phyloP scores from a whole-genome alignment of 1,140 invertebrate genomes.

The Pseudomyrmex flavicornis region DNA sequence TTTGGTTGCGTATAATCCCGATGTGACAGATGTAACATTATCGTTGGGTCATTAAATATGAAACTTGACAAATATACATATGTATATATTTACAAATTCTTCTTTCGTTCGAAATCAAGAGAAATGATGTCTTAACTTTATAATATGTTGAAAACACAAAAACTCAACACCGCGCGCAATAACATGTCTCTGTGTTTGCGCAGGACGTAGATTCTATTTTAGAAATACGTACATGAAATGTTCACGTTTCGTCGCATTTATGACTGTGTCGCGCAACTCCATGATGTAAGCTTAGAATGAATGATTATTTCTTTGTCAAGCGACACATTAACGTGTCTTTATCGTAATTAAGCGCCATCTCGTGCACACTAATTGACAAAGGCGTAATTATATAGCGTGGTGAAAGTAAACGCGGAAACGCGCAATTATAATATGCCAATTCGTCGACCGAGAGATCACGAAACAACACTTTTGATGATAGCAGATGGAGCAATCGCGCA shows the following conservation, averaged over 20 bases:
- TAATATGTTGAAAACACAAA: background rate
- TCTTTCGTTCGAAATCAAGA: too few relatives aligned
- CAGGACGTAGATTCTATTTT: background rate
- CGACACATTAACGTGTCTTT: constrained; percentile 67
- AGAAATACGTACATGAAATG: constrained; percentile 33
- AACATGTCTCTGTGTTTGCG: background rate
- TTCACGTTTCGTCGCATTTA: constrained; percentile 15
- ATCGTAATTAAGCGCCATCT: constrained; percentile 72
- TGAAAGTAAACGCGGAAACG: constrained; percentile 71
- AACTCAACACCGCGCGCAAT: background rate
- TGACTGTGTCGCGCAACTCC: constrained; percentile 24
- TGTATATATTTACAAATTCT: background rate
- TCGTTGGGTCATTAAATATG: too few relatives aligned
- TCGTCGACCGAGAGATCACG: constrained; percentile 4
- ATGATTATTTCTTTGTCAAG: constrained; percentile 67
- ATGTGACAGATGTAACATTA: too few relatives aligned
- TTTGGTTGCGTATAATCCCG: background rate
- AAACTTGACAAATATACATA: too few relatives aligned
- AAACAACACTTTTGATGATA: constrained; percentile 6
- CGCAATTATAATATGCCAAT: constrained; percentile 53
- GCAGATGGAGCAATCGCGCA: too few relatives aligned
- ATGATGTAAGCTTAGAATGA: constrained; percentile 54
- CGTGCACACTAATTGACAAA: constrained; percentile 69
- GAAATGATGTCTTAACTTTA: too few relatives aligned
- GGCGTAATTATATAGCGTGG: constrained; percentile 51